phyloP scores from a whole-genome alignment of 2,888 invertebrate species.

The Epinotia ramella region DNA sequence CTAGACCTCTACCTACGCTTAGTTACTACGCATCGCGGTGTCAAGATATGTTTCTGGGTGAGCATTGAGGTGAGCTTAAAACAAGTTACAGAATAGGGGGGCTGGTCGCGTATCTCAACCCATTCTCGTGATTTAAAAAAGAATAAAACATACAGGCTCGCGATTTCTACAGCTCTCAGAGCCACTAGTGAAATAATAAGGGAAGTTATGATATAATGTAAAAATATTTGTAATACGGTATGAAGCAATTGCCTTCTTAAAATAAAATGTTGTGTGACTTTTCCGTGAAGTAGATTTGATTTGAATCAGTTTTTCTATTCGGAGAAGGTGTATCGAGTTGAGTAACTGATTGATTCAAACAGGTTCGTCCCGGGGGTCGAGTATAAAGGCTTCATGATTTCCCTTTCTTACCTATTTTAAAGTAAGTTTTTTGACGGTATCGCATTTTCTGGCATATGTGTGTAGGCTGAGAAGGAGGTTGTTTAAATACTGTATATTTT shows the following conservation, averaged over 20 bases:
- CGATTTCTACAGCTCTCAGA: no score
- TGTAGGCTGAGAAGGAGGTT: background rate
- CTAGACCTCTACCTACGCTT: no score
- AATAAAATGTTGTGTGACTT: background rate
- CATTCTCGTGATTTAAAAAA: no score
- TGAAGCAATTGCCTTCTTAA: background rate
- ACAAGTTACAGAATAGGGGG: no score
- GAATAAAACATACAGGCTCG: no score
- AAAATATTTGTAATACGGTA: no score
- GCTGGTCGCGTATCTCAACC: no score
- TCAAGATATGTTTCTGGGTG: no score
- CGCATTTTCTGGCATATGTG: background rate
- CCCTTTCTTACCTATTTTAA: background rate
- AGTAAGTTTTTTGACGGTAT: slow-evolving; percentile 1
- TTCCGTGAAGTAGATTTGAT: background rate
- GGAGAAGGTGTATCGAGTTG: slow-evolving; percentile 10
- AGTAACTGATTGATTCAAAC: slow-evolving; percentile 28
- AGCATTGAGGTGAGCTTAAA: no score
- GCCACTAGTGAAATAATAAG: no score
- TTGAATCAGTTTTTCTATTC: background rate
- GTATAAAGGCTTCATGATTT: slow-evolving; percentile 14
- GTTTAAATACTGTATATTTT: background rate
- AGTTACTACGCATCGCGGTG: no score
- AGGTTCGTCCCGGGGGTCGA: slow-evolving; percentile 7
- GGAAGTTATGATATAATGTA: no score